Evolutionary conservation across 2,797 vertebrate species (phyloP).

Genomic region (Falco peregrinus): DNA sequence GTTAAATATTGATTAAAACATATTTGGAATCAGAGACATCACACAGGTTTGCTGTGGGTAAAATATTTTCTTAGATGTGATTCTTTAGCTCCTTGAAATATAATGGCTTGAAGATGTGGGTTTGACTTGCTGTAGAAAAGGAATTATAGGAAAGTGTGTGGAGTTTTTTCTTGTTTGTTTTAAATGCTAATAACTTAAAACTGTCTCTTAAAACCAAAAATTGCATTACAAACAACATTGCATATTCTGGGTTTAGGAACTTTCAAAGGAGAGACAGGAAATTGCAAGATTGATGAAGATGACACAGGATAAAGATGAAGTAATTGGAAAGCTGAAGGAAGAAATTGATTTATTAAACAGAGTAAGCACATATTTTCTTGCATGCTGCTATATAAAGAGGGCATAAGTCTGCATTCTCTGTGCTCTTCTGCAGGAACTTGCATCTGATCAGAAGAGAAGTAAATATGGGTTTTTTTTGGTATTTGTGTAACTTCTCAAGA

Average conservation of each 20-base stretch:
- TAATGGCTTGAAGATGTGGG: background rate
- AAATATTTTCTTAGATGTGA: background rate
- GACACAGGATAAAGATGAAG: slow-evolving; percentile 92
- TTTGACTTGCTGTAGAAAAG: background rate
- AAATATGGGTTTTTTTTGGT: background rate
- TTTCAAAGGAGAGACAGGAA: slow-evolving; percentile 90
- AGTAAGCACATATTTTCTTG: slow-evolving; percentile 79
- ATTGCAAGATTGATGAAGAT: slow-evolving; percentile 84
- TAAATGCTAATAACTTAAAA: background rate
- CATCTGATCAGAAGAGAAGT: background rate
- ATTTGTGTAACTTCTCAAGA: background rate
- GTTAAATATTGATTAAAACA: background rate
- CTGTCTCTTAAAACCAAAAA: background rate
- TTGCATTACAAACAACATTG: background rate
- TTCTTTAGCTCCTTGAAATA: background rate
- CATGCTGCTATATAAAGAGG: background rate
- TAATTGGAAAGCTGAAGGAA: slow-evolving; percentile 92
- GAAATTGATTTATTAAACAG: slow-evolving; percentile 97
- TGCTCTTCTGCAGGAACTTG: background rate
- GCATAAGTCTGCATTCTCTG: background rate
- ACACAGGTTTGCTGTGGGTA: background rate
- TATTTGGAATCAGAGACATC: background rate
- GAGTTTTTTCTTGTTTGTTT: background rate
- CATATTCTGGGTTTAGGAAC: slow-evolving; percentile 79
- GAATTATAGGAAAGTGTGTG: background rate